These are phyloP conservation scores for Crematogaster levior DNA, from an alignment of 2,888 invertebrate species.

Conservation along the genomic window DNA sequence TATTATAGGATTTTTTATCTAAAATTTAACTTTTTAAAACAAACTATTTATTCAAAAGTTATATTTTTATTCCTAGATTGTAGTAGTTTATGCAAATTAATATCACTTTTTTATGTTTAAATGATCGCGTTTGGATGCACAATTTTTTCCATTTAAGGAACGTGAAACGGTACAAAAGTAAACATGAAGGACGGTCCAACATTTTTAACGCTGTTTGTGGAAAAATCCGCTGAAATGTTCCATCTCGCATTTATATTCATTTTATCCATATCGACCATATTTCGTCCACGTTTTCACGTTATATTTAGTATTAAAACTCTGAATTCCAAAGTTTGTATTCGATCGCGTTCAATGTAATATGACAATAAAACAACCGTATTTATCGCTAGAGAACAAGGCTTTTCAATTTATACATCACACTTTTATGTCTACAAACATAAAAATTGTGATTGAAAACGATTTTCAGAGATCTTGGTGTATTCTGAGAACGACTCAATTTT, in stretches of 20 bases:
- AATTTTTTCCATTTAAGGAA: neutral
- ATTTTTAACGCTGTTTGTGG: neutral
- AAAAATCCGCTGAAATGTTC: conserved; percentile 12
- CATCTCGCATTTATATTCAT: neutral
- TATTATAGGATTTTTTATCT: neutral
- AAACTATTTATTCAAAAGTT: neutral
- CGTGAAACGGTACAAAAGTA: conserved; percentile 1
- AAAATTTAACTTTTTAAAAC: neutral
- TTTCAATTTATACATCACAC: neutral
- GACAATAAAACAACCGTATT: conserved; percentile 7
- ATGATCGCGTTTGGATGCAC: neutral
- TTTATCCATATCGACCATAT: too few species aligned
- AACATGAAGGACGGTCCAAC: neutral
- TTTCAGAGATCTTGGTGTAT: neutral
- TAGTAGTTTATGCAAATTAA: neutral
- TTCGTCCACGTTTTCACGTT: neutral
- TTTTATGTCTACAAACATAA: conserved; percentile 1
- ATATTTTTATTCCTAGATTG: neutral
- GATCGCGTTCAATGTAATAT: neutral
- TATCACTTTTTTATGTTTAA: neutral
- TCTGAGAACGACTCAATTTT: neutral
- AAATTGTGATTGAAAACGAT: neutral
- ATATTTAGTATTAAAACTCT: conserved; percentile 6
- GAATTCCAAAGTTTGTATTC: neutral
- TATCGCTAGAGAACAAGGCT: neutral